Evolutionary conservation across 2,888 invertebrate species (phyloP).

Genomic region (Formica aserva): DNA sequence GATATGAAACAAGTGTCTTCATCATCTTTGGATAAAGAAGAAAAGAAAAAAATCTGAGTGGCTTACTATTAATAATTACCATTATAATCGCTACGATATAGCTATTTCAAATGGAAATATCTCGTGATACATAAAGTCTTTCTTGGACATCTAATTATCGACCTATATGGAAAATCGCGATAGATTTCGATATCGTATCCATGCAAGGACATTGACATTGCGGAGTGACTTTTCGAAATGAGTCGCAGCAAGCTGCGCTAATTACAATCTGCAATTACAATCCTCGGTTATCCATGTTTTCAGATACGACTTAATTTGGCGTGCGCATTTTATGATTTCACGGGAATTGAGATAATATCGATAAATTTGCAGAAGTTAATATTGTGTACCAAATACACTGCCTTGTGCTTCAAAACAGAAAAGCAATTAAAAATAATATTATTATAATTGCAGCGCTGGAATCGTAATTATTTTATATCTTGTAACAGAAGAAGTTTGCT

Average conservation of each 20-base stretch:
- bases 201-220: not conserved
- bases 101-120: not conserved
- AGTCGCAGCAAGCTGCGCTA: not conserved
- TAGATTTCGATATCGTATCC: not conserved
- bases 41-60: not conserved
- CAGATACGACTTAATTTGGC: conserved; percentile 39
- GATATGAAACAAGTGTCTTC: conserved; percentile 6
- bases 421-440: conserved; percentile 6
- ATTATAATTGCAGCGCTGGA: conserved; percentile 22
- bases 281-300: not conserved
- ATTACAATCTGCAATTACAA: conserved; percentile 42
- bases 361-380: conserved; percentile 31
- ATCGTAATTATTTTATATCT: conserved; percentile 23
- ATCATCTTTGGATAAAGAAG: not conserved
- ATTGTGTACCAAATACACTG: not conserved
- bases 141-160: conserved; percentile 1
- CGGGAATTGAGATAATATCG: conserved; percentile 26
- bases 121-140: not conserved
- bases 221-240: not conserved
- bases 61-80: not conserved
- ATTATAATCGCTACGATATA: not conserved
- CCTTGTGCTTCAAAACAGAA: not conserved
- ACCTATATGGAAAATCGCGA: not conserved
- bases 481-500: conserved; percentile 2
- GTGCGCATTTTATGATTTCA: not conserved